Evolutionary conservation across 23 tunicate species (phyloP), one percentile per base, ranked within the genome.

Genomic region (Ascidia mentula): DNA sequence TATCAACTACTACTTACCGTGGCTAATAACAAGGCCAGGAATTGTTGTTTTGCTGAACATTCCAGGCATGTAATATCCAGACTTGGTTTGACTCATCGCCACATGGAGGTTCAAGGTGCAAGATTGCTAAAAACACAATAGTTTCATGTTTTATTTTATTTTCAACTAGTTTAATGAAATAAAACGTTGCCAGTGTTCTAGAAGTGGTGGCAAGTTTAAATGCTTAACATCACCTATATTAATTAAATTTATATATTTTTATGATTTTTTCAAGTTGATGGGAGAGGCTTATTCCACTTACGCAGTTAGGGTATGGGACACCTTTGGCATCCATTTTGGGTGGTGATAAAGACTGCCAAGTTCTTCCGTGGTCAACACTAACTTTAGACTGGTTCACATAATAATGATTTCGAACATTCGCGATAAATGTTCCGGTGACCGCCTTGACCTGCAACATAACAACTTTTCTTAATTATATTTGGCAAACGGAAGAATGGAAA

Each of bases 11-110:
- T 42, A 71, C 90, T 38, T 37, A 93, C 98, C 98, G 45, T 93
- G 98, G 28, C 93, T 85, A 18, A 93, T 72, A 59, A 93, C 84
- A 30, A 93, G 69, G 12, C 98, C 98, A 33, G 98, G 98, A 37
- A 72, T 78, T 6, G 87, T 45, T 38, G 76, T 80, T 72, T 93
- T 93, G 69, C 86, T 77, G 20, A 87, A 71, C 69, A 93, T 84
- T 20, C 80, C 34, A 32, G 92, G 98, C 81, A 85, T 81, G 85
- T 80, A 93, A 46, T 93, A 93, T 4, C 98, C 93, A 1, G 89
- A 74, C 38, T 77, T 73, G 38, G 98, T 93, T 46, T 88, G 87
- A 38, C 79, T 86, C 98, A 88, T 93, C n/a, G 79, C 71, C 31
- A 90, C 59, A 77, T 93, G 98, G 28, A 93, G 78, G 53, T 93